Percentiles rank a stretch among this genome's conserved stretches.
phyloP scores from a whole-genome alignment of 2,113 vertebrate species.

The Halichoeres trimaculatus region DNA sequence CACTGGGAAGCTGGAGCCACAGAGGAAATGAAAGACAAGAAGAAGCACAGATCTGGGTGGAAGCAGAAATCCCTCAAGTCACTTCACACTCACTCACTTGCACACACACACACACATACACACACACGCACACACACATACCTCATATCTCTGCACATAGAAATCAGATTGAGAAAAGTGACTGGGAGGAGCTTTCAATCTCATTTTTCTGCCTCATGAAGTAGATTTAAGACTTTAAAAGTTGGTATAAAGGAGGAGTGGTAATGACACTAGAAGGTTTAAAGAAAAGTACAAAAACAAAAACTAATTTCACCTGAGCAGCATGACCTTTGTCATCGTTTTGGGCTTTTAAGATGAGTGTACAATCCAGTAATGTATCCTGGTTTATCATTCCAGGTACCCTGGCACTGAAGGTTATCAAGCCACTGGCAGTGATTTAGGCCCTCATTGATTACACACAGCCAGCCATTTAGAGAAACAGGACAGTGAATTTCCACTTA shows the following conservation, averaged over 20 bases:
- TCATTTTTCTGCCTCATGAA: conserved; percentile 40
- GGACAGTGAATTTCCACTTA: conserved; percentile 1
- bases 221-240: conserved; percentile 25
- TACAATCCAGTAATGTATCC: conserved; percentile 38
- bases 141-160: conserved; percentile 35
- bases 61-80: conserved; percentile 70
- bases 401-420: conserved; percentile 56
- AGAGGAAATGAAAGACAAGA: conserved; percentile 78
- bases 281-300: neutral
- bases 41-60: conserved; percentile 57
- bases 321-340: conserved; percentile 21
- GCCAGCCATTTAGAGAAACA: conserved; percentile 33
- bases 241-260: neutral
- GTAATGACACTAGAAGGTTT: conserved; percentile 3
- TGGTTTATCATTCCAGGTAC: conserved; percentile 41
- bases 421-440: conserved; percentile 58
- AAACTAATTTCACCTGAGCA: neutral
- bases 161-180: conserved; percentile 39
- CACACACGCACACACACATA: conserved; percentile 17
- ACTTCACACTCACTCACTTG: conserved; percentile 45
- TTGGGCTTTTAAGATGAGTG: conserved; percentile 27
- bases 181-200: conserved; percentile 39
- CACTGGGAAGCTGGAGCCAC: conserved; percentile 43
- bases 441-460: conserved; percentile 47
- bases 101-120: conserved; percentile 17